Base-by-base conservation (phyloP, 2,113 vertebrate genomes). In the Phasianus colchicus region DNA sequence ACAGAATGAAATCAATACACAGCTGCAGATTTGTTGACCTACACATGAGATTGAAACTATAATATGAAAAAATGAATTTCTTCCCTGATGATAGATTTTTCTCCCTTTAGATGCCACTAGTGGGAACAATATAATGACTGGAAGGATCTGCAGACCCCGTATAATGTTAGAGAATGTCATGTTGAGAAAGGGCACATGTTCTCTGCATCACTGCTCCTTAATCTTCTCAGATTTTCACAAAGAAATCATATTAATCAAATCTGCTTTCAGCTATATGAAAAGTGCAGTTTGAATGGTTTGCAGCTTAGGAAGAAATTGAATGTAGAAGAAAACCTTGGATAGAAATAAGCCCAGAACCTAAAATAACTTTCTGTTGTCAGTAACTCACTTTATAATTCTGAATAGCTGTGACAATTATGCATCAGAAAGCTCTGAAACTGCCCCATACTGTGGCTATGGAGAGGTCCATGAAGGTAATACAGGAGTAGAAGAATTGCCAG, bases 241-340 rank as follows among this genome's bases (percentile, higher is more conserved):
- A 98, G 97, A 98, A 97, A 96, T 97, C 96, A 97, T 96, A 97
- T 97, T 98, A 98, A 98, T 98, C 96, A 98, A 98, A 98, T 98
- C 97, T 97, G 77, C 97, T 97, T 98, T 97, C 94, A 97, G 88
- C 83, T 96, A 13, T 96, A 95, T 95, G 93, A 97, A 98, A 98
- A 97, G 96, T 97, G 43, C 89, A 88, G 90, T 90, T 95, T 97
- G 96, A 98, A 97, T 97, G 97, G 96, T 95, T 97, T 96, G 95
- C 32, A 83, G 96, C 96, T 97, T 97, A 92, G 96, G 90, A 94
- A 94, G 92, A 96, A 98, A 98, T 96, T 97, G 94, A 96, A 98
- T 97, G 96, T 84, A 86, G 95, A 95, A 96, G 89, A 97, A 97
- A 98, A 97, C 88, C 81, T 97, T 88, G 87, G 94, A 93, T 97